Evolutionary conservation across 2,888 invertebrate species (phyloP), one percentile per base, ranked within the genome.

Genomic region (Oxystoma pomonae): DNA sequence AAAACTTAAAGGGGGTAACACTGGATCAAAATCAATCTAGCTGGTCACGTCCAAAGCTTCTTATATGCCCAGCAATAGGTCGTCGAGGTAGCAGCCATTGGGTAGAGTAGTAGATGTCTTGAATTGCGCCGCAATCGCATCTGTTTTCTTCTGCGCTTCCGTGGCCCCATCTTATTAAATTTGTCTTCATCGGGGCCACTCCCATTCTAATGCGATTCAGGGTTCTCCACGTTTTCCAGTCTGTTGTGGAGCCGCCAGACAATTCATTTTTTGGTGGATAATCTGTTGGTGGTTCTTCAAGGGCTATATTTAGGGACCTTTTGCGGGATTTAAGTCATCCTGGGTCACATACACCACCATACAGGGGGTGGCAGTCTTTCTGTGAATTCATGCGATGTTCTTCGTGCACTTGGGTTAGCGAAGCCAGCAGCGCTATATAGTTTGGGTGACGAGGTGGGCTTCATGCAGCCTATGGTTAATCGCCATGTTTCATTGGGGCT

Each of bases 41-140:
- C n/a, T n/a, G n/a, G n/a, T n/a, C n/a, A n/a, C n/a, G n/a, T 50
- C 50, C 50, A 50, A 50, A 50, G 50, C 50, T 50, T 50, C 50
- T 50, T 50, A n/a, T n/a, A 50, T 50, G 50, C 50, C 50, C 50
- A 50, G 50, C n/a, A 9, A 50, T 50, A 50, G 50, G 50, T 50
- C 50, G 50, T n/a, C 50, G 50, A 50, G 50, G n/a, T 50, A n/a
- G n/a, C n/a, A n/a, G n/a, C n/a, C n/a, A n/a, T 50, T 50, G 50
- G 50, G n/a, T n/a, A 50, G 12, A 50, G 50, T n/a, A 50, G 50
- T 50, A 50, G 50, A 50, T 50, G 50, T 50, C 50, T n/a, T 50
- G n/a, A 50, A 50, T n/a, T 50, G 50, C 50, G 50, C 50, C 50
- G 50, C n/a, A 50, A n/a, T 50, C 50, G 50, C 50, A 50, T 50